Conservation (phyloP, 2,888 invertebrate genomes). For the Minunthozetes semirufus region DNA sequence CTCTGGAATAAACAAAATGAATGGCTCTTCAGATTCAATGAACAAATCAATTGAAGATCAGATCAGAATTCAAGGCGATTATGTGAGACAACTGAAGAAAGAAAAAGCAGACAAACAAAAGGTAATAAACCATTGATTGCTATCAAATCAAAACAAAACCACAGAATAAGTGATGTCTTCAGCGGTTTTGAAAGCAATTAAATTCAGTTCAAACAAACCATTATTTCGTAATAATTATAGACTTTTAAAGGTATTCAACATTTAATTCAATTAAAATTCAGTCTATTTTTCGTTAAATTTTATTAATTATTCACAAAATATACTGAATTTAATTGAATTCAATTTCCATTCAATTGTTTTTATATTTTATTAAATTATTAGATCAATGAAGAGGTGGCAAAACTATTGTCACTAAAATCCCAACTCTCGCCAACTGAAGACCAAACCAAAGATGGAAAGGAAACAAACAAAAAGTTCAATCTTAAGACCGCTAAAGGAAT, state of each 20-base stretch:
- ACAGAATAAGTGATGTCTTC: constrained; percentile 2
- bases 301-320: background rate
- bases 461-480: constrained; percentile 13
- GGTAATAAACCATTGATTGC: constrained; percentile 12
- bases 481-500: constrained; percentile 58
- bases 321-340: constrained; percentile 10
- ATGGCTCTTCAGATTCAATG: background rate
- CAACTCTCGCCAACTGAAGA: constrained; percentile 51
- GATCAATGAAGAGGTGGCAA: constrained; percentile 78
- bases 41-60: constrained; percentile 25
- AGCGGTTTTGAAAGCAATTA: background rate
- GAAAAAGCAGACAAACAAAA: constrained; percentile 34
- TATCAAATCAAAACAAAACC: background rate
- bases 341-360: background rate
- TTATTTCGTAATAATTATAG: background rate
- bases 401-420: constrained; percentile 70
- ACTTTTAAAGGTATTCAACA: background rate
- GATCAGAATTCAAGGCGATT: constrained; percentile 31
- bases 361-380: constrained; percentile 48
- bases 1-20: background rate
- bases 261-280: constrained; percentile 14
- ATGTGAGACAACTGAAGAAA: constrained; percentile 24
- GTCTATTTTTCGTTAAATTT: background rate
- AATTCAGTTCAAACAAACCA: background rate
- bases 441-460: background rate